These are phyloP conservation scores for Aphelenchoides avenae DNA, from an alignment of 1,140 invertebrate species.

Conservation along the genomic window DNA sequence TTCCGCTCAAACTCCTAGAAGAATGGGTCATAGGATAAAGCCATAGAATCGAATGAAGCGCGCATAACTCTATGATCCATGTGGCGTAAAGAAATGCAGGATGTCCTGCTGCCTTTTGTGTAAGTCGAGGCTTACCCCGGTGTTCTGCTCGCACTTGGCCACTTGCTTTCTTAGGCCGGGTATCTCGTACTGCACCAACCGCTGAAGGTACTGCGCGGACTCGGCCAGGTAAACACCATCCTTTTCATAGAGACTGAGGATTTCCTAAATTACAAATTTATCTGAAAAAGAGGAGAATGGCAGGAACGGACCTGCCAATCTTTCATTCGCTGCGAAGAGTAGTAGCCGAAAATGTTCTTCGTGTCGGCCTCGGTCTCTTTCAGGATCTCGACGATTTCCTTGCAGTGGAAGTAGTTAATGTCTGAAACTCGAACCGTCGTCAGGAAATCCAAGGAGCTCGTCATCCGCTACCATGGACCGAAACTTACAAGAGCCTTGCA, in stretches of 20 bases:
- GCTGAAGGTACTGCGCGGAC: slow-evolving; percentile 78
- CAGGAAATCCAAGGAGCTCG: neutral
- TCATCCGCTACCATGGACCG: too few relatives aligned
- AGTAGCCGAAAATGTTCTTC: slow-evolving; percentile 93
- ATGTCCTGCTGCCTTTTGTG: too few relatives aligned
- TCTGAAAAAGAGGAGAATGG: slow-evolving; percentile 4
- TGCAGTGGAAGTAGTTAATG: slow-evolving; percentile 91
- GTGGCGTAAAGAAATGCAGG: too few relatives aligned
- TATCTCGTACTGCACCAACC: slow-evolving; percentile 90
- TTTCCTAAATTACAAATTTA: slow-evolving; percentile 50
- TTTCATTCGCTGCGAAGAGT: slow-evolving; percentile 93
- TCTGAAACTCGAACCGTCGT: slow-evolving; percentile 65
- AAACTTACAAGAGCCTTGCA: slow-evolving; percentile 73
- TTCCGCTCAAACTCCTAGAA: slow-evolving; percentile 45
- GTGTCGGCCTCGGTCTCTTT: slow-evolving; percentile 91
- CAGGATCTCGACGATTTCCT: slow-evolving; percentile 84
- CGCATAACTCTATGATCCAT: too few relatives aligned
- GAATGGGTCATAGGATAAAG: too few relatives aligned
- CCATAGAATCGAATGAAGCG: slow-evolving; percentile 67
- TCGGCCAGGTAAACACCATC: slow-evolving; percentile 84
- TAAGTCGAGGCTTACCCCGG: slow-evolving; percentile 63
- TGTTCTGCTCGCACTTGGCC: slow-evolving; percentile 39
- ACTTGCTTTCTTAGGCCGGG: slow-evolving; percentile 74
- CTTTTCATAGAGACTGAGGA: slow-evolving; percentile 75
- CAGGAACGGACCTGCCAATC: slow-evolving; percentile 56